Percentiles rank a stretch among this genome's conserved stretches.
phyloP scores from a whole-genome alignment of 2,797 vertebrate species.

The Buceros bicornis region DNA sequence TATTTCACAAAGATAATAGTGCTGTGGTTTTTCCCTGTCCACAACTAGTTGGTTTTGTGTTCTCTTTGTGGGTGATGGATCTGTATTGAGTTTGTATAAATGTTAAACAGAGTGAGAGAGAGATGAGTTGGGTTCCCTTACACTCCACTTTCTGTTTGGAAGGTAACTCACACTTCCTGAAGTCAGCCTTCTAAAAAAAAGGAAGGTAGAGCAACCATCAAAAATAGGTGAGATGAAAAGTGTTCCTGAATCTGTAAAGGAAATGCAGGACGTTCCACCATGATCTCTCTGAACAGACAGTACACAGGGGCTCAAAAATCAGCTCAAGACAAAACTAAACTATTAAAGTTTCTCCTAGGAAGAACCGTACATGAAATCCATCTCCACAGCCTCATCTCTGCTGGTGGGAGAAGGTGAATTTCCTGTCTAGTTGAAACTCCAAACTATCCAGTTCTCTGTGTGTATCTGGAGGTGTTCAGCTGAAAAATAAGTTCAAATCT shows the following conservation, averaged over 20 bases:
- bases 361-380: neutral
- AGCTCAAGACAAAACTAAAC: neutral
- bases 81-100: neutral
- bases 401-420: neutral
- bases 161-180: neutral
- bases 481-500: neutral
- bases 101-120: neutral
- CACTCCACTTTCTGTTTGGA: neutral
- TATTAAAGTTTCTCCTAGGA: neutral
- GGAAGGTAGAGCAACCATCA: neutral
- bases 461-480: neutral
- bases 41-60: neutral
- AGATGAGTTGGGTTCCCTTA: neutral
- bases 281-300: neutral
- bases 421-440: neutral
- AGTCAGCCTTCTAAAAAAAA: neutral
- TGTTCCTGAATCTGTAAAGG: neutral
- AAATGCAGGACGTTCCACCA: neutral
- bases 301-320: neutral
- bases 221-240: neutral
- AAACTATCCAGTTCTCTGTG: neutral
- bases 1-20: neutral
- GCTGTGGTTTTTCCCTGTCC: neutral
- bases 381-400: rapidly evolving
- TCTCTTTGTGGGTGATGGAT: neutral